phyloP scores from a whole-genome alignment of 2,113 vertebrate genomes.

The Perca schrenkii region DNA sequence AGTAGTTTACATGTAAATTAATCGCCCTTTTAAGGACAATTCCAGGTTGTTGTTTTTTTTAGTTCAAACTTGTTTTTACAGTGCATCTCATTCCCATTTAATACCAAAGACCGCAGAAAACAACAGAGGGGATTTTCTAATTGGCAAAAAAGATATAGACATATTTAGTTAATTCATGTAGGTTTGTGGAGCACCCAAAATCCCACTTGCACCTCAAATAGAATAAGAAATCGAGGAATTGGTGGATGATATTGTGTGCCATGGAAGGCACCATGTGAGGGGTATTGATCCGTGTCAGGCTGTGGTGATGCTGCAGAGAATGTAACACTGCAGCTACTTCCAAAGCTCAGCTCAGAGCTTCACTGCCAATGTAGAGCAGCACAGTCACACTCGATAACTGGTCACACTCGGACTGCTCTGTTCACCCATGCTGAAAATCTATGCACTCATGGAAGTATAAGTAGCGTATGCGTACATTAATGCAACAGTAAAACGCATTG shows the following conservation, averaged over 20 bases:
- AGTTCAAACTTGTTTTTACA: background rate
- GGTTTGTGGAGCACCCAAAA: background rate
- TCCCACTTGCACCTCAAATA: no score
- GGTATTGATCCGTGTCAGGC: conserved; percentile 42
- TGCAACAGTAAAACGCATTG: background rate
- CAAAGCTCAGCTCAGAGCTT: conserved; percentile 33
- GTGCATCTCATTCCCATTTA: background rate
- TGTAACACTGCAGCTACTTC: conserved; percentile 16
- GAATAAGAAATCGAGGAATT: background rate
- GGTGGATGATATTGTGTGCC: background rate
- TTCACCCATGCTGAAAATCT: conserved; percentile 53
- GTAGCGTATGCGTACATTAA: conserved; percentile 37
- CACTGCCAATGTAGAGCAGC: conserved; percentile 49
- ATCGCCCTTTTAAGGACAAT: background rate
- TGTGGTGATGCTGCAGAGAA: conserved; percentile 40
- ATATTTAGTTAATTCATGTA: background rate
- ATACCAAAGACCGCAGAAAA: background rate
- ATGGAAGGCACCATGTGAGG: conserved; percentile 11
- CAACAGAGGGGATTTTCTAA: background rate
- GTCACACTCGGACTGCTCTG: conserved; percentile 42
- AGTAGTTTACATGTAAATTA: background rate
- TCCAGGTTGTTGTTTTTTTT: background rate
- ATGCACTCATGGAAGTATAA: conserved; percentile 39
- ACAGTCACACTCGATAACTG: conserved; percentile 38
- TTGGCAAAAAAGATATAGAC: background rate